Base-by-base conservation (phyloP, 2,797 vertebrate species). In the Gallinago nigripennis region DNA sequence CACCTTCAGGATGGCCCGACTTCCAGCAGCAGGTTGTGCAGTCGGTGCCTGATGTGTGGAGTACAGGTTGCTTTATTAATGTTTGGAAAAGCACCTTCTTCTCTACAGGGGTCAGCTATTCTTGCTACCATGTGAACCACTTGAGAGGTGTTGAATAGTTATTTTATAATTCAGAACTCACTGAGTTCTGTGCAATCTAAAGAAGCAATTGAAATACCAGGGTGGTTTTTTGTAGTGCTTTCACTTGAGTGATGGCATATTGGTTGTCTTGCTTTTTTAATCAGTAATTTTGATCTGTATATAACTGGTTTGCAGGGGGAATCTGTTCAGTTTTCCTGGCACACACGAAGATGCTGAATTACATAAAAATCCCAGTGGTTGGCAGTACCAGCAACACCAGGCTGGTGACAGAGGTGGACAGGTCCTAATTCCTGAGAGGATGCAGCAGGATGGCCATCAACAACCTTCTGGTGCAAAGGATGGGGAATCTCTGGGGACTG, bases 231-330 rank as follows among this genome's bases (percentile, higher is more conserved):
- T 9, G 21, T 63, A 33, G 20, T 76, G 6, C 39, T 88, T 82
- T 88, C 27, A 53, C 28, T 45, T 53, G 28, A 77, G 51, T 82
- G 78, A 58, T n/a, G 50, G 54, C 30, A 3, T 77, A 68, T 63
- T 68, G 64, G 4, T 79, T 60, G 35, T 89, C 35, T 68, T 80
- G 25, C 50, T 79, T 81, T 65, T 64, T 66, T 46, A 65, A 51
- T 81, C 11, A 33, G 0, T 92, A 63, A 57, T 82, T 79, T 73
- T 88, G 50, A 72, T 91, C 33, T 96, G 23, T 81, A 11, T 96
- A 3, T 96, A 89, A 86, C 93, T 95, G 76, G 37, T 95, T 98
- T 97, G 90, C 94, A 99, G 99, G 97, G 98, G 87, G 31, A 97
- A 97, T 82, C 95, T 97, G 53, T 98, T 98, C 31, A 79, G 92